Conservation (phyloP, 2,113 vertebrate genomes). For the Rhadina sibilatrix region DNA sequence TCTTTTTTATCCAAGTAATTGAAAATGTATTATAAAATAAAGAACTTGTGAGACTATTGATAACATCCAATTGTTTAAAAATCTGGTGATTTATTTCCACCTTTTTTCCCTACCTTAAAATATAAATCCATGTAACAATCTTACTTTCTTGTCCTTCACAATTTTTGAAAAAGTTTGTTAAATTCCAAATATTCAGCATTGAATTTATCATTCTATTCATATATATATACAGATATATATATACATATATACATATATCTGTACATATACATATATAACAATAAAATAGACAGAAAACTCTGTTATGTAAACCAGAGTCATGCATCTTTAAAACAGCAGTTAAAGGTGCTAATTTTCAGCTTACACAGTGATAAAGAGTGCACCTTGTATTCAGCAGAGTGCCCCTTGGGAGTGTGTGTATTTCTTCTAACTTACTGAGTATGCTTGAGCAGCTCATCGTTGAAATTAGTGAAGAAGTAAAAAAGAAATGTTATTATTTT, state of each 20-base stretch:
- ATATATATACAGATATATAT: neutral
- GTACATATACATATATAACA: neutral
- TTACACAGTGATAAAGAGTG: neutral
- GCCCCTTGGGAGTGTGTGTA: neutral
- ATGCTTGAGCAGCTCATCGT: neutral
- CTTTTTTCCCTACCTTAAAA: neutral
- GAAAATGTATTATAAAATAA: neutral
- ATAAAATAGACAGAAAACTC: neutral
- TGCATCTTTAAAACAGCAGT: neutral
- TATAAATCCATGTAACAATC: neutral
- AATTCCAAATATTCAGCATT: neutral
- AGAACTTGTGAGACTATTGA: neutral
- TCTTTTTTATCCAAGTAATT: neutral
- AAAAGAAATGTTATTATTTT: neutral
- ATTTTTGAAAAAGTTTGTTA: neutral
- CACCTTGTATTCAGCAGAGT: neutral
- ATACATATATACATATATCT: neutral
- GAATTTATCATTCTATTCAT: neutral
- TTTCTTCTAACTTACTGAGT: constrained; percentile 15
- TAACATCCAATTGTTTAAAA: neutral
- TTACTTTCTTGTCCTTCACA: neutral
- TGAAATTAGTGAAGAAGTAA: constrained; percentile 35
- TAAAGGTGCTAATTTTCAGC: neutral
- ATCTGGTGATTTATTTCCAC: neutral
- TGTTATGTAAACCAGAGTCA: neutral